phyloP scores from a whole-genome alignment of 2,113 vertebrate species.

The Conger conger region DNA sequence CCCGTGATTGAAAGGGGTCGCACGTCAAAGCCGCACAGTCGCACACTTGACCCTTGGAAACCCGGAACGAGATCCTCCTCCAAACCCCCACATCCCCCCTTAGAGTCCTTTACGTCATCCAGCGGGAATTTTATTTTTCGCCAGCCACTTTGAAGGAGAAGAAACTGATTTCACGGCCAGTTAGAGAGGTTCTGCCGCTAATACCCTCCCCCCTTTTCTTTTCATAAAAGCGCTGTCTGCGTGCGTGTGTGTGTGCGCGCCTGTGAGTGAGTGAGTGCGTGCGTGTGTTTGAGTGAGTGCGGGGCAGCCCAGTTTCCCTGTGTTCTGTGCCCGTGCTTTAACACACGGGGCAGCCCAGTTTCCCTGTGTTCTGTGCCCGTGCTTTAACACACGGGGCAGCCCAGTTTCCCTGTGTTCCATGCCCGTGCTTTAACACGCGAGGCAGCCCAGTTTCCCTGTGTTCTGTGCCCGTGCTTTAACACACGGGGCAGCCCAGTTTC shows the following conservation, averaged over 20 bases:
- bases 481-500: too few species aligned
- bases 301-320: too few species aligned
- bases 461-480: too few species aligned
- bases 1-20: neutral
- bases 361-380: too few species aligned
- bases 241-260: neutral
- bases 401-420: too few species aligned
- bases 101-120: neutral
- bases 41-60: neutral
- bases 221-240: neutral
- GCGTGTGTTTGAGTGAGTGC: constrained; percentile 26
- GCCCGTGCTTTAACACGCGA: too few species aligned
- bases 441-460: too few species aligned
- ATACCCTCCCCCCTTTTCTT: neutral
- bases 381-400: too few species aligned
- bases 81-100: neutral
- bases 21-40: neutral
- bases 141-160: constrained; percentile 5
- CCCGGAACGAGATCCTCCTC: neutral
- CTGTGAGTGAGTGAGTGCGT: neutral
- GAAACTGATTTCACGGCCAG: constrained; percentile 23
- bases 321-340: too few species aligned
- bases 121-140: neutral
- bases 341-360: too few species aligned
- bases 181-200: neutral